These are phyloP conservation scores for Amphimallon solstitiale DNA, from an alignment of 2,888 invertebrate species.

Conservation along the genomic window DNA sequence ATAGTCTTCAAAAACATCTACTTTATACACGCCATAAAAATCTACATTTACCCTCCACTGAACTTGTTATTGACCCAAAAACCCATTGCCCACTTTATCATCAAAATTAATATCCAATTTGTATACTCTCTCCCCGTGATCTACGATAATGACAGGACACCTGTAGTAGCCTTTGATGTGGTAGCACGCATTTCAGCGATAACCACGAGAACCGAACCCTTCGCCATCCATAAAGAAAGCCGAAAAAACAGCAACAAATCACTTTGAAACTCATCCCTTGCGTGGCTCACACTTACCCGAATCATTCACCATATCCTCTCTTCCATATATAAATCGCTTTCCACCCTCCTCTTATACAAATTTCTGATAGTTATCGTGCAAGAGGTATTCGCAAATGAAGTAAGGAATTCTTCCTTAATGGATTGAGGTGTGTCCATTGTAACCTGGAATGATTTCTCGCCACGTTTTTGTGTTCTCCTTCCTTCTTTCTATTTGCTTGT, in stretches of 20 bases:
- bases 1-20: no score
- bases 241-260: not conserved
- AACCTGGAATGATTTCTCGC: no score
- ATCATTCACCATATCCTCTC: no score
- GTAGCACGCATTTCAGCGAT: conserved; percentile 48
- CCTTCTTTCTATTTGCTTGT: no score
- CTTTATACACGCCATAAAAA: no score
- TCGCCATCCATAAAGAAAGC: conserved; percentile 3
- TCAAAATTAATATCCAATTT: no score
- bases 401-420: conserved; percentile 11
- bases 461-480: conserved; percentile 12
- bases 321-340: not conserved
- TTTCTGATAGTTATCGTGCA: not conserved
- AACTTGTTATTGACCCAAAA: no score
- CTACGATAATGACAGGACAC: no score
- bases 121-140: no score
- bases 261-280: not conserved
- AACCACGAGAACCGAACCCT: not conserved
- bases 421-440: not conserved
- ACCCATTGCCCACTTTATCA: no score
- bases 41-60: no score
- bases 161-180: conserved; percentile 34
- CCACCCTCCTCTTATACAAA: not conserved
- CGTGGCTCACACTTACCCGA: no score
- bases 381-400: not conserved